Percentiles rank a stretch among this genome's conserved stretches.
phyloP scores from a whole-genome alignment of 2,113 vertebrate genomes.

The Pedionomus torquatus region DNA sequence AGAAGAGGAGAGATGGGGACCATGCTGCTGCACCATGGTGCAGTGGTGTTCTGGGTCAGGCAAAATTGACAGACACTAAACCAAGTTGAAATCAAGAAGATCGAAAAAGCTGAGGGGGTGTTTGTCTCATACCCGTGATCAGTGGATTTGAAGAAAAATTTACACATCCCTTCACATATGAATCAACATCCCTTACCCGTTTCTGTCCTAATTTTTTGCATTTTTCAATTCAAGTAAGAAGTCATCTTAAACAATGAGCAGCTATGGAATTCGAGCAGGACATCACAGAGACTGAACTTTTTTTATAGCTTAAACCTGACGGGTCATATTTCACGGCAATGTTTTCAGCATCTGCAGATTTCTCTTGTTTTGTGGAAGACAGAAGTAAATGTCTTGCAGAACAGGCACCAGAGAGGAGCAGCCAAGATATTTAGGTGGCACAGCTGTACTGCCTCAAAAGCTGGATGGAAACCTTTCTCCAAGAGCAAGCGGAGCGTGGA shows the following conservation, averaged over 20 bases:
- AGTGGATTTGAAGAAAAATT: not conserved
- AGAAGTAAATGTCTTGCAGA: not conserved
- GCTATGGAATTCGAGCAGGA: not conserved
- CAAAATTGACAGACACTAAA: not conserved
- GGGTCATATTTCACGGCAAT: not conserved
- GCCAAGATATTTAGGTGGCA: constrained; percentile 6
- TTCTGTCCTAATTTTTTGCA: not conserved
- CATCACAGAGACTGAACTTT: not conserved
- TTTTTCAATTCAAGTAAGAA: not conserved
- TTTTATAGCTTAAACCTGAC: not conserved
- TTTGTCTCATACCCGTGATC: not conserved
- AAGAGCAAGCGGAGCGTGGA: accelerated
- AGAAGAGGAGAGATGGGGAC: not conserved
- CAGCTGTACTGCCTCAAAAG: constrained; percentile 1
- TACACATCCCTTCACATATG: not conserved
- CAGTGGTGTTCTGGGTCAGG: not conserved
- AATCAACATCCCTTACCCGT: not conserved
- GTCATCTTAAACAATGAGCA: not conserved
- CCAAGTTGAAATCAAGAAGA: accelerated
- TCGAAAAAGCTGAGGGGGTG: not conserved
- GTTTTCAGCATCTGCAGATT: constrained; percentile 18
- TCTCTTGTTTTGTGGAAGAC: not conserved
- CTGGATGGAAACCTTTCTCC: not conserved
- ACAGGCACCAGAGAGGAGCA: not conserved
- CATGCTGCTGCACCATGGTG: accelerated